Evolutionary conservation across 2,888 invertebrate species (phyloP).

Genomic region (Cinara cedri): DNA sequence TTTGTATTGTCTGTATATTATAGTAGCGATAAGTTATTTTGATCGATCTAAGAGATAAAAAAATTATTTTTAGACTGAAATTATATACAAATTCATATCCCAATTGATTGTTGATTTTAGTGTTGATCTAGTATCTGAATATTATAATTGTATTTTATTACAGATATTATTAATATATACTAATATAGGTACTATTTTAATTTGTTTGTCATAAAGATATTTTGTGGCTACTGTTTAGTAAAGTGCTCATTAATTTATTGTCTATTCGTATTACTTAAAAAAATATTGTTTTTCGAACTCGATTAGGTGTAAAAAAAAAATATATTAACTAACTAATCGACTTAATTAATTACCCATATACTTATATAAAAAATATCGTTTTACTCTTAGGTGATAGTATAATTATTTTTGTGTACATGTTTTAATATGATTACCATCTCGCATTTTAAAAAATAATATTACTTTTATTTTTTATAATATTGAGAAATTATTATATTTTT

Average conservation of each 20-base stretch:
- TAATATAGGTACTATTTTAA: not conserved
- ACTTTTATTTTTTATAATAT: slow-evolving; percentile 48
- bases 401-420: slow-evolving; percentile 12
- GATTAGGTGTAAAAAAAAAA: slow-evolving; percentile 1
- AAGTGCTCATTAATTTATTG: slow-evolving; percentile 49
- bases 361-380: not conserved
- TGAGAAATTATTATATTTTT: slow-evolving; percentile 54
- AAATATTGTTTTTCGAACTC: slow-evolving; percentile 11
- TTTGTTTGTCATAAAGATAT: slow-evolving; percentile 20
- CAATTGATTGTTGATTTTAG: slow-evolving; percentile 36
- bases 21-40: slow-evolving; percentile 40
- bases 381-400: not conserved
- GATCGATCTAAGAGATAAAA: slow-evolving; percentile 44
- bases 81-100: slow-evolving; percentile 55
- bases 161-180: slow-evolving; percentile 3
- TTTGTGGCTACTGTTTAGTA: slow-evolving; percentile 25
- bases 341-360: not conserved
- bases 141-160: slow-evolving; percentile 32
- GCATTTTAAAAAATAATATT: slow-evolving; percentile 23
- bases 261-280: slow-evolving; percentile 25
- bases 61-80: slow-evolving; percentile 54
- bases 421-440: slow-evolving; percentile 22
- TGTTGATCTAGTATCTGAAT: slow-evolving; percentile 33
- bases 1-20: slow-evolving; percentile 18
- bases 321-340: not conserved